phyloP scores from a whole-genome alignment of 2,888 invertebrate genomes.

The Amiota mariae region DNA sequence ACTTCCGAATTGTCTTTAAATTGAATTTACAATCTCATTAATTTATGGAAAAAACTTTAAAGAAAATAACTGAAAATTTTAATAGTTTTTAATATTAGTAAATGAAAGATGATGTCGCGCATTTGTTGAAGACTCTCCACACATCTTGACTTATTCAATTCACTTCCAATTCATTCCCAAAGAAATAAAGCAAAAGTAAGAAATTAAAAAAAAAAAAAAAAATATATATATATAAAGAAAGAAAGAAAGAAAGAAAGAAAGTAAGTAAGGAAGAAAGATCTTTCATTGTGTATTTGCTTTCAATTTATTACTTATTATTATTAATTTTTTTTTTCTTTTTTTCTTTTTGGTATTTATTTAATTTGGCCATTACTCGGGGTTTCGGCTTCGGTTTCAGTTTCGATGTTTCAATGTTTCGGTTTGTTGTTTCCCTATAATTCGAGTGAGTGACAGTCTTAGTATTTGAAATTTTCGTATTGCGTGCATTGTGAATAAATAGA shows the following conservation, averaged over 20 bases:
- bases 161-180: not conserved
- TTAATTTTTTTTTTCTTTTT: not conserved
- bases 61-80: conserved; percentile 10
- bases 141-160: no score
- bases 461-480: conserved; percentile 18
- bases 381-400: no score
- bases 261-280: not conserved
- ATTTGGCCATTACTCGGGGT: no score
- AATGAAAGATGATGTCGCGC: no score
- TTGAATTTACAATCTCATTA: conserved; percentile 26
- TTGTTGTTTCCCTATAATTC: no score
- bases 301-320: not conserved
- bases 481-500: conserved; percentile 12
- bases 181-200: not conserved
- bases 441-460: not conserved
- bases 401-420: no score
- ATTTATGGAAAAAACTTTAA: conserved; percentile 28
- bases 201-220: not conserved
- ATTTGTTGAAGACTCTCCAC: no score
- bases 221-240: no score
- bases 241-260: not conserved
- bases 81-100: not conserved
- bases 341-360: not conserved
- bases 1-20: conserved; percentile 28
- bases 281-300: conserved; percentile 1